Evolutionary conservation across 2,113 vertebrate genomes (phyloP).

Genomic region (Struthio camelus): DNA sequence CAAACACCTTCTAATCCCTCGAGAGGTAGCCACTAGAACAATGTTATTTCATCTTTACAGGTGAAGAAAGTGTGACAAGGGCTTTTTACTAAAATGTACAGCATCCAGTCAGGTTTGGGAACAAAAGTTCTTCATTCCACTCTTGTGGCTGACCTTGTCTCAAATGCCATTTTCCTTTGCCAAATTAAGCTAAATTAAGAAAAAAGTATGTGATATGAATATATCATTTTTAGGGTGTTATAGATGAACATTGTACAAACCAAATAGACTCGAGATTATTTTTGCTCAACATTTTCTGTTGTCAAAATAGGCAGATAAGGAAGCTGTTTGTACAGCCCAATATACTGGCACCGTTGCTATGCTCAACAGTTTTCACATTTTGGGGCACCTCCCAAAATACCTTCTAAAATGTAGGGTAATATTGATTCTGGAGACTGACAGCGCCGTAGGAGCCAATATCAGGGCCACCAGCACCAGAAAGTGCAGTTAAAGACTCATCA

Average conservation of each 20-base stretch:
- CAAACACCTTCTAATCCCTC: not conserved
- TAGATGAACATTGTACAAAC: not conserved
- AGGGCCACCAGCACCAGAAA: not conserved
- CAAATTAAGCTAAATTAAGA: not conserved
- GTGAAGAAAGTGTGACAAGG: not conserved
- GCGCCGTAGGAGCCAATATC: not conserved
- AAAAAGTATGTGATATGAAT: not conserved
- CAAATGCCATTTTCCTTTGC: not conserved
- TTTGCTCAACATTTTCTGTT: not conserved
- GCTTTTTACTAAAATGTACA: not conserved
- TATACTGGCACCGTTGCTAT: not conserved
- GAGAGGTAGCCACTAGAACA: not conserved
- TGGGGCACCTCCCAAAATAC: not conserved
- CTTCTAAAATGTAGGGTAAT: not conserved
- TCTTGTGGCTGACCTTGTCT: not conserved
- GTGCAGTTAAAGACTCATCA: not conserved
- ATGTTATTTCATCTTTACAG: not conserved
- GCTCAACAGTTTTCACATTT: not conserved
- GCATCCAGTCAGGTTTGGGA: not conserved
- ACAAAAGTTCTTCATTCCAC: not conserved
- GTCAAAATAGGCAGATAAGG: not conserved
- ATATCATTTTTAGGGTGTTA: not conserved
- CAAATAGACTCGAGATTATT: not conserved
- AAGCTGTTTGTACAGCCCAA: not conserved
- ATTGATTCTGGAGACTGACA: not conserved